Evolutionary conservation across 2,113 vertebrate genomes (phyloP), one percentile per base, ranked within the genome.

Genomic region (Rutilus rutilus): DNA sequence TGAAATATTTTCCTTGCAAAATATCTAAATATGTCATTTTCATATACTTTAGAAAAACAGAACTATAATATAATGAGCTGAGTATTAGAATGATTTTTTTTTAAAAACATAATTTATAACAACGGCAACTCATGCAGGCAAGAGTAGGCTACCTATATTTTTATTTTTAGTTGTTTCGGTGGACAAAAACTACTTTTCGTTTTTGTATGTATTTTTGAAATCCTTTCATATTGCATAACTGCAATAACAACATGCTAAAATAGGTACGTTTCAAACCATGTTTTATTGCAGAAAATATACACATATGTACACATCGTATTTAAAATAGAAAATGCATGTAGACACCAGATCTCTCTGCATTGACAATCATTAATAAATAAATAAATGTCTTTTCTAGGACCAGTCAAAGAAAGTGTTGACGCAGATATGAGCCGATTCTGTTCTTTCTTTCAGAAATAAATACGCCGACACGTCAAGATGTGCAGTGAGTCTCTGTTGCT

Each of bases 211-310:
- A 8, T 15, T 76, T 4, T 19, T 76, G 0, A 21, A 33, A 52
- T 7, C 15, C 14, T 17, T 23, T n/a, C 14, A 36, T 11, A 78
- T 27, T 65, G 33, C 45, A 27, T 14, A 54, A 60, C 54, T 54
- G 82, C 64, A 33, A 83, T 83, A 65, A 62, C 75, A 86, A 84
- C 88, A 84, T 65, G 25, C 45, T 69, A 52, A 64, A 47, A 65
- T 30, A 76, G 65, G 69, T 84, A 67, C 27, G 54, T 71, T 65
- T 89, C 85, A 85, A 88, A 94, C 94, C 79, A 83, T 95, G 95
- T 96, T 95, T 98, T 98, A 98, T 98, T 99, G 95, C 96, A 97
- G 95, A 96, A 95, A 96, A 96, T 97, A 96, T 97, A 95, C 96
- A 97, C 90, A 94, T 98, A 98, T 98, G 96, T 98, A 98, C 97